These are phyloP conservation scores for Pogonocherus hispidulus DNA, from an alignment of 2,888 invertebrate genomes.

Conservation along the genomic window DNA sequence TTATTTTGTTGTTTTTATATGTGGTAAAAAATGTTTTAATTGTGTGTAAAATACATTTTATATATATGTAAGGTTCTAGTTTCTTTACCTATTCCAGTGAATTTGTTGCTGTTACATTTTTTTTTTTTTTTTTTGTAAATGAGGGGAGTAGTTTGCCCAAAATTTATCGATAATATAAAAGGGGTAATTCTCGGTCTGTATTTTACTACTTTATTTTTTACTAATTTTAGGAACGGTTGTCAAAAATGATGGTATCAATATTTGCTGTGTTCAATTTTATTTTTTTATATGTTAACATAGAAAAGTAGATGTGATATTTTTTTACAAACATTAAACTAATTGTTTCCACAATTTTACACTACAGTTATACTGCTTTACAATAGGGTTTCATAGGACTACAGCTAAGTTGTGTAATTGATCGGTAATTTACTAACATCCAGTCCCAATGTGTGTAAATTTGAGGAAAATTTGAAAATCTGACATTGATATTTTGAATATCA, in stretches of 20 bases:
- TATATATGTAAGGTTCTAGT: not conserved
- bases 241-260: not conserved
- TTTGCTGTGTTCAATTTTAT: slow-evolving; percentile 17
- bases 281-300: slow-evolving; percentile 8
- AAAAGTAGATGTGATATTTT: slow-evolving; percentile 25
- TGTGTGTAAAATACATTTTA: slow-evolving; percentile 35
- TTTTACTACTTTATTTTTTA: no score
- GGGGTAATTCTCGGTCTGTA: not conserved
- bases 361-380: slow-evolving; percentile 6
- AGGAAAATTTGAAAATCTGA: no score
- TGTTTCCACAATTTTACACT: slow-evolving; percentile 11
- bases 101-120: not conserved
- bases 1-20: slow-evolving; percentile 37
- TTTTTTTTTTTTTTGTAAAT: no score
- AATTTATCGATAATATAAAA: not conserved
- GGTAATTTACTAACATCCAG: slow-evolving; percentile 25
- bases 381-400: not conserved
- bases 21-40: slow-evolving; percentile 33
- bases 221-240: slow-evolving; percentile 9
- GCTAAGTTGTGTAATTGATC: slow-evolving; percentile 3
- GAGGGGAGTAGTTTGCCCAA: not conserved
- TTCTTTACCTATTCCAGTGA: not conserved
- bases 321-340: slow-evolving; percentile 25
- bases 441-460: no score
- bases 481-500: no score